phyloP scores from a whole-genome alignment of 2,888 invertebrate genomes.

The Nomada fucata region DNA sequence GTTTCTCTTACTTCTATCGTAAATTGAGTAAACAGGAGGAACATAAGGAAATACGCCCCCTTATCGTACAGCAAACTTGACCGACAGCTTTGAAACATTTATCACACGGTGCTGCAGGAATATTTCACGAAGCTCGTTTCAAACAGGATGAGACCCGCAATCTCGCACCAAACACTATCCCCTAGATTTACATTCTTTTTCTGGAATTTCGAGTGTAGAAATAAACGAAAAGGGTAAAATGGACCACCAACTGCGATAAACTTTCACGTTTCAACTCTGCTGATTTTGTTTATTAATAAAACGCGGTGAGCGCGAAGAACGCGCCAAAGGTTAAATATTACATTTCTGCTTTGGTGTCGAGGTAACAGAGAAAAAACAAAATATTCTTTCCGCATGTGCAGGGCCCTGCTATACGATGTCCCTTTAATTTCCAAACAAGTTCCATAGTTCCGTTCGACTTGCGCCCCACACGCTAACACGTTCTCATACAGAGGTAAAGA shows the following conservation, averaged over 20 bases:
- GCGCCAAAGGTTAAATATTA: background rate
- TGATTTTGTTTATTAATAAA: background rate
- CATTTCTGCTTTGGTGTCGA: background rate
- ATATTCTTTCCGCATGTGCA: background rate
- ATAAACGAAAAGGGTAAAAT: background rate
- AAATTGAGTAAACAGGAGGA: background rate
- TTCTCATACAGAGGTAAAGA: background rate
- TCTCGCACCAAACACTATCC: background rate
- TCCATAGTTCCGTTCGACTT: too few species aligned
- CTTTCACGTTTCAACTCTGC: background rate
- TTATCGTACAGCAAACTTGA: background rate
- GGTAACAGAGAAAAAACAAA: background rate
- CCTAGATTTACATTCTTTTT: background rate
- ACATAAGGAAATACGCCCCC: background rate
- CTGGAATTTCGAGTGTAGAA: background rate
- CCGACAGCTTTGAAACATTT: background rate
- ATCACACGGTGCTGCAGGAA: background rate
- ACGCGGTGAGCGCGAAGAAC: background rate
- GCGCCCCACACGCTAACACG: too few species aligned
- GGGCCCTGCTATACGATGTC: background rate
- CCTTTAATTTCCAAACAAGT: background rate
- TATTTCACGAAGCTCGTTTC: background rate
- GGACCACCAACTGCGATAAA: background rate
- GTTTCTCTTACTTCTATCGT: background rate
- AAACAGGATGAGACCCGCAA: background rate